Base-by-base conservation (phyloP, 2,888 invertebrate genomes). In the Drosophila mulleri region DNA sequence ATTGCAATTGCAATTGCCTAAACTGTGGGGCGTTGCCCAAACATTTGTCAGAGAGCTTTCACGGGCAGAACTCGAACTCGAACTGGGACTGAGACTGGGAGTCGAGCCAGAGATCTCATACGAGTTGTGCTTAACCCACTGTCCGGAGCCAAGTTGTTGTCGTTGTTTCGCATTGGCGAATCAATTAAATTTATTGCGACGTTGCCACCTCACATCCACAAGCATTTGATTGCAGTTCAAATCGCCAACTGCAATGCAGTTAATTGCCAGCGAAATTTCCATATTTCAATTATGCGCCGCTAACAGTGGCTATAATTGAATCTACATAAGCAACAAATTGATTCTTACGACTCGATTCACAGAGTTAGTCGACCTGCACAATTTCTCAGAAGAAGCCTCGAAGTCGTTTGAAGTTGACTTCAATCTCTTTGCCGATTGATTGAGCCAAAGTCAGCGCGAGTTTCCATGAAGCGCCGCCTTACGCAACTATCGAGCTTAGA, bases 161-260 rank as follows among this genome's bases (percentile, higher is more conserved):
- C 78, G 62, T 60, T 29, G n/a, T 64, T 60, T 72, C 58, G 67
- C 80, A 90, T 85, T 86, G 87, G 89, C 58, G 75, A 80, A 90
- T 90, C 89, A 86, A 88, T 90, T 90, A 86, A 69, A 83, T 73
- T 89, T 85, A 85, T 88, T 68, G 72, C 75, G 61, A 67, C 79
- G 78, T 85, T 89, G 86, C 90, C 84, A 84, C 84, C 84, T 84
- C 70, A 64, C 58, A 52, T 26, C 48, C 18, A 23, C 23, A 26
- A 37, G 23, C 64, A 54, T 61, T 71, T 62, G 72, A 68, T 82
- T 73, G 82, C 84, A 60, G 67, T 64, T 65, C 48, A 80, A 86
- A 85, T 77, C 83, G 26, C 42, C 1, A 42, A 85, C 82, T 71
- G 73, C 68, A 60, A 63, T 35, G 54, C 89, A 83, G 86, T 83